These are phyloP conservation scores for Macrobrachium nipponense DNA, from an alignment of 1,140 invertebrate genomes.

Conservation along the genomic window DNA sequence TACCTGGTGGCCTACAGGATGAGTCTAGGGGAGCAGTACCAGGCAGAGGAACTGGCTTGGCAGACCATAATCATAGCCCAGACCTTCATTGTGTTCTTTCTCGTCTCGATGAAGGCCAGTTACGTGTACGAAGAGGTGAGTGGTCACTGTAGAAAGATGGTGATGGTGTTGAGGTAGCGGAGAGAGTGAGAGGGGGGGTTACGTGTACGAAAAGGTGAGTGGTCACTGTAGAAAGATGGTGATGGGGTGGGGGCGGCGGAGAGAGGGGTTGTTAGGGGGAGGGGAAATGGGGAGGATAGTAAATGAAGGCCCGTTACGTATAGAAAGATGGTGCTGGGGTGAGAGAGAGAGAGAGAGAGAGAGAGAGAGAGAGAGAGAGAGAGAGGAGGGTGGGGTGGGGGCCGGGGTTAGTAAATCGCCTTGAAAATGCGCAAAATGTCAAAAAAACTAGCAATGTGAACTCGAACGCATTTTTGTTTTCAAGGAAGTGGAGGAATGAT, in stretches of 20 bases:
- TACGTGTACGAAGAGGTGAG: constrained; percentile 37
- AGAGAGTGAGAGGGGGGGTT: not conserved
- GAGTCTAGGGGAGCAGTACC: constrained; percentile 13
- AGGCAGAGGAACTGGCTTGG: constrained; percentile 18
- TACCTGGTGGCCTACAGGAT: constrained; percentile 45
- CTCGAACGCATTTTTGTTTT: not conserved
- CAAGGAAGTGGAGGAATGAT: not conserved
- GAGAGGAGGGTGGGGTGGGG: not conserved
- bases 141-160: too few species aligned
- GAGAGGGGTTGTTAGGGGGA: not conserved
- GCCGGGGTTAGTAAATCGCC: not conserved
- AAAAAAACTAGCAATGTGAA: not conserved
- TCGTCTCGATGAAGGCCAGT: constrained; percentile 45
- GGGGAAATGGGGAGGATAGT: too few species aligned
- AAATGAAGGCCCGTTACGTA: too few species aligned
- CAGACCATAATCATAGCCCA: constrained; percentile 43
- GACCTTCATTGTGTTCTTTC: constrained; percentile 35
- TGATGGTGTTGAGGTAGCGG: not conserved
- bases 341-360: too few species aligned
- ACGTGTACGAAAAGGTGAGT: constrained; percentile 37
- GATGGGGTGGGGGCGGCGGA: not conserved
- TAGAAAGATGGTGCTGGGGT: not conserved
- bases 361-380: too few species aligned
- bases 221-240: too few species aligned
- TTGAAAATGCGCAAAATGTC: not conserved